A percentile compares a stretch with the other conserved stretches of the same genome.
phyloP scores from a whole-genome alignment of 2,888 invertebrate genomes.

The Tetheella fluctuosa region DNA sequence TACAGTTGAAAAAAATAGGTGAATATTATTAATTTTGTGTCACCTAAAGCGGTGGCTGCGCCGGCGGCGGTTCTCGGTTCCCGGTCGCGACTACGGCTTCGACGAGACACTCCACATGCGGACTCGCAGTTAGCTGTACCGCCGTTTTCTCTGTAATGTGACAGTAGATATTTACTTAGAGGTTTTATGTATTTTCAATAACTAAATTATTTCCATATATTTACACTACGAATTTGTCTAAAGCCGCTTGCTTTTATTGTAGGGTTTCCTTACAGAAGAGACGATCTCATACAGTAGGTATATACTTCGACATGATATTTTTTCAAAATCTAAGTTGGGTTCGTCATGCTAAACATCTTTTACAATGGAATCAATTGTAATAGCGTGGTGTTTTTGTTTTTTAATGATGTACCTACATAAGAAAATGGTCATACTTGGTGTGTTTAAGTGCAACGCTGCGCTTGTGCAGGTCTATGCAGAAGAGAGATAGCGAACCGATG shows the following conservation, averaged over 20 bases:
- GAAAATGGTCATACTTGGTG: slow-evolving; percentile 70
- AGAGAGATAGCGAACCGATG: slow-evolving; percentile 89
- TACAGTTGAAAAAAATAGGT: no score
- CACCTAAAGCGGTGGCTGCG: slow-evolving; percentile 84
- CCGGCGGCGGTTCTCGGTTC: slow-evolving; percentile 79
- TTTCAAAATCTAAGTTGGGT: no score
- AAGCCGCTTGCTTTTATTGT: no score
- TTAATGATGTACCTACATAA: no score
- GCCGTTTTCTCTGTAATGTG: slow-evolving; percentile 74
- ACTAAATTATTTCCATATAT: neutral
- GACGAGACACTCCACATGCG: slow-evolving; percentile 63
- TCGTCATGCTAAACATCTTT: no score
- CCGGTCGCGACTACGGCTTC: slow-evolving; percentile 73
- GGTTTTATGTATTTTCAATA: neutral
- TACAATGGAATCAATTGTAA: no score
- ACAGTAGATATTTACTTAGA: slow-evolving; percentile 11
- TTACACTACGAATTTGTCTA: neutral
- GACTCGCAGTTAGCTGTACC: slow-evolving; percentile 68
- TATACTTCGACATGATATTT: no score
- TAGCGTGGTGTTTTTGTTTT: no score
- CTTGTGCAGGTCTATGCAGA: slow-evolving; percentile 91
- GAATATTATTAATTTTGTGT: no score
- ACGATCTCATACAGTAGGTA: no score
- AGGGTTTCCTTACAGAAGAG: no score
- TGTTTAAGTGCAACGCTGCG: slow-evolving; percentile 90